Evolutionary conservation across 2,797 vertebrate genomes (phyloP).

Genomic region (Centroberyx gerrardi): DNA sequence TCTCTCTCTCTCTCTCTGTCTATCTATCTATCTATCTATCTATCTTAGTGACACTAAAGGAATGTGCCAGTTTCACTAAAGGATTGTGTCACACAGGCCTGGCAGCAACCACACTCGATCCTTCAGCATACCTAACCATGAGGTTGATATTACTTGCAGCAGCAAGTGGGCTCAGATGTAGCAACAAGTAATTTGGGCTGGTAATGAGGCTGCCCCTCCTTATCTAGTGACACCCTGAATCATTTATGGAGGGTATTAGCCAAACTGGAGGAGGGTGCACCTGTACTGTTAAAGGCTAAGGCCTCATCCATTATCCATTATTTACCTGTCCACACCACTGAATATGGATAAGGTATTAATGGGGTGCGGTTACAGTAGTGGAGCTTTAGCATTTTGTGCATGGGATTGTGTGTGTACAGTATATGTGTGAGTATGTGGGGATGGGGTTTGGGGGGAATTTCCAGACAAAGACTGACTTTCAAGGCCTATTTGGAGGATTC

Average conservation of each 20-base stretch:
- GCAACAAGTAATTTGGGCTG: conserved; percentile 60
- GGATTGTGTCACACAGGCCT: conserved; percentile 13
- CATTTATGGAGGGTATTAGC: conserved; percentile 70
- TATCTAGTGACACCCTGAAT: conserved; percentile 74
- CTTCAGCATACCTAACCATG: conserved; percentile 9
- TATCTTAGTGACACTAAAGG: conserved; percentile 16
- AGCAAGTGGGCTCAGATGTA: conserved; percentile 66
- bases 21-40: not conserved
- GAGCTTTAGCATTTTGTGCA: conserved; percentile 23
- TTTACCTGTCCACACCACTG: conserved; percentile 42
- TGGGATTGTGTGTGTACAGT: conserved; percentile 6
- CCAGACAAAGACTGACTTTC: conserved; percentile 22
- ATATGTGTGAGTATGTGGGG: conserved; percentile 13
- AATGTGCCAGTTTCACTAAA: conserved; percentile 38
- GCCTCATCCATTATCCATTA: conserved; percentile 72
- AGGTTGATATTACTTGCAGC: conserved; percentile 43
- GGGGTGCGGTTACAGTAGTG: conserved; percentile 33
- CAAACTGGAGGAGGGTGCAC: conserved; percentile 42
- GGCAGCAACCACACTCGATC: conserved; percentile 34
- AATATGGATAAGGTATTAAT: conserved; percentile 61
- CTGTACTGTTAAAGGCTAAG: conserved; percentile 52
- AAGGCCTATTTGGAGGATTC: conserved; percentile 22
- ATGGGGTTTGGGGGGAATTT: conserved; percentile 8
- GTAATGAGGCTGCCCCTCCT: conserved; percentile 66
- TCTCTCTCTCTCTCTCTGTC: not conserved